phyloP scores from a whole-genome alignment of 2,888 invertebrate species.

The Oligia strigilis region DNA sequence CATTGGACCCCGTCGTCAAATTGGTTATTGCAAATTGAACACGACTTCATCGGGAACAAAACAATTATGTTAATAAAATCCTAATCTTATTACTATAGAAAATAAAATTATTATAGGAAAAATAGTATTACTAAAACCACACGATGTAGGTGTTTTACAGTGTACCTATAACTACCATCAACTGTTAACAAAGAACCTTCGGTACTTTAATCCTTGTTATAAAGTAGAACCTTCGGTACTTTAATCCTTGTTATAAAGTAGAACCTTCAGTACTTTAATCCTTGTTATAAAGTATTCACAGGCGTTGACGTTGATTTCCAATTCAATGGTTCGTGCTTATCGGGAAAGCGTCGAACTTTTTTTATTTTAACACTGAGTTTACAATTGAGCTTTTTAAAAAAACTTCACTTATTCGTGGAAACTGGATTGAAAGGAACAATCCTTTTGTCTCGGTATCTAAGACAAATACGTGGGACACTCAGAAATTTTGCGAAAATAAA shows the following conservation, averaged over 20 bases:
- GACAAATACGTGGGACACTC: neutral
- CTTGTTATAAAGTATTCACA: slow-evolving; percentile 21
- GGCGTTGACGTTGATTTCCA: slow-evolving; percentile 30
- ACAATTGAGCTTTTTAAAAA: neutral
- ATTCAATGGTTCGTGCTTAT: slow-evolving; percentile 12
- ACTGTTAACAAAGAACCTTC: slow-evolving; percentile 16
- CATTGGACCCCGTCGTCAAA: no score
- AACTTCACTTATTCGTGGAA: neutral
- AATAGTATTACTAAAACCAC: slow-evolving; percentile 3
- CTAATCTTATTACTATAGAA: neutral
- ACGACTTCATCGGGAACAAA: no score
- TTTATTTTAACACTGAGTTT: slow-evolving; percentile 7
- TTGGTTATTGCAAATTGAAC: no score
- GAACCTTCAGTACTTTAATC: slow-evolving; percentile 3
- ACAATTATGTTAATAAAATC: no score
- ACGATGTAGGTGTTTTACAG: slow-evolving; percentile 4
- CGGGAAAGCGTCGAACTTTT: slow-evolving; percentile 1
- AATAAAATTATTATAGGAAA: neutral
- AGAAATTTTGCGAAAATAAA: no score
- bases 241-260: neutral
- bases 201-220: slow-evolving; percentile 10
- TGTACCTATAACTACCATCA: neutral
- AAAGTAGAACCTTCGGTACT: slow-evolving; percentile 18
- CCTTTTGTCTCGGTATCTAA: neutral
- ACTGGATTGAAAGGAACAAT: neutral